A percentile compares a stretch with the other conserved stretches of the same genome.
These are phyloP conservation scores for Polypterus senegalus DNA, from an alignment of 2,113 vertebrate genomes.

Conservation along the genomic window DNA sequence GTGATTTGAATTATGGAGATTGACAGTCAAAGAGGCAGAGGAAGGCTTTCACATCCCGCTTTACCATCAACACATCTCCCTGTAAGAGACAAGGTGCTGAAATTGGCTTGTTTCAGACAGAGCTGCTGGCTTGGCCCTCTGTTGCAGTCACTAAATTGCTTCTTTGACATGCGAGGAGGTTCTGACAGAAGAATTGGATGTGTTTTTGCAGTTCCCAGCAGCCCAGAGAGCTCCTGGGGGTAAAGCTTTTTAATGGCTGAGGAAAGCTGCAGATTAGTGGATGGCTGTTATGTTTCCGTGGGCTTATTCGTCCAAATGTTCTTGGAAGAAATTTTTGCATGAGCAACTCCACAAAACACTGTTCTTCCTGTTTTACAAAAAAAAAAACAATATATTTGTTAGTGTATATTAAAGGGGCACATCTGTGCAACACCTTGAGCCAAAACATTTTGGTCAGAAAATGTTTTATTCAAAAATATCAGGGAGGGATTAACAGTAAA, in stretches of 20 bases:
- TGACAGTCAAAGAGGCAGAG: constrained; percentile 13
- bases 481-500: no score
- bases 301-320: no score
- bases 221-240: not conserved
- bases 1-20: not conserved
- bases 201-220: not conserved
- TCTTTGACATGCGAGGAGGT: not conserved
- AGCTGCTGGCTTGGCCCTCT: constrained; percentile 15
- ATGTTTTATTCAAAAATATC: no score
- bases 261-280: not conserved
- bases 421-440: no score
- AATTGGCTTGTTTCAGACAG: constrained; percentile 31
- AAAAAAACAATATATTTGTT: no score
- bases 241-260: not conserved
- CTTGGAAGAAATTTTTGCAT: no score
- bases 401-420: no score
- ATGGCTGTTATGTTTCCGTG: no score
- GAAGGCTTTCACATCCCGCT: constrained; percentile 13
- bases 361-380: no score
- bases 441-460: no score
- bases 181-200: not conserved
- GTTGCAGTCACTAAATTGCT: not conserved
- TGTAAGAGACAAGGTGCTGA: constrained; percentile 47
- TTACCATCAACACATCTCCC: constrained; percentile 43
- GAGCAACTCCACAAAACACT: no score